These are phyloP conservation scores for Xylota segnis DNA, from an alignment of 2,888 invertebrate genomes.

Conservation along the genomic window DNA sequence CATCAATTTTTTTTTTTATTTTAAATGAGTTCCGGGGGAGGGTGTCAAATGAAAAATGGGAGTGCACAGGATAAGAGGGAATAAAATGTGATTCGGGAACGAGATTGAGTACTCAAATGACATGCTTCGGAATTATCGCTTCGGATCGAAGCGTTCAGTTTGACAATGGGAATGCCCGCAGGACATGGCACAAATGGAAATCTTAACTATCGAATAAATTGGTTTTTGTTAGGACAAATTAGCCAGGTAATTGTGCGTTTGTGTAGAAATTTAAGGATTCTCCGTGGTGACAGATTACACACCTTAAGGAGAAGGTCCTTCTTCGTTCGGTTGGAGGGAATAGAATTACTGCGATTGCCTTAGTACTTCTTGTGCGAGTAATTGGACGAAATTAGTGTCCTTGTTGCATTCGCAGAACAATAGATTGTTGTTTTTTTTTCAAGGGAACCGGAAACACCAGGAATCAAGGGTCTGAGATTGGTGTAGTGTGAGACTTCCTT, in stretches of 20 bases:
- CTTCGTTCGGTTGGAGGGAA: neutral
- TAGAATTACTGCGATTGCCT: neutral
- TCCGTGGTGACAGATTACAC: neutral
- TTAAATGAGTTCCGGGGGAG: slow-evolving; percentile 49
- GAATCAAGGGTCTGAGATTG: no score
- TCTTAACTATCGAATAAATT: slow-evolving; percentile 71
- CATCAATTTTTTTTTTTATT: slow-evolving; percentile 21
- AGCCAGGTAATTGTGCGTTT: slow-evolving; percentile 68
- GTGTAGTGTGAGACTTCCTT: no score
- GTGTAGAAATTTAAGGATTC: slow-evolving; percentile 2
- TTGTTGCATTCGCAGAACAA: neutral
- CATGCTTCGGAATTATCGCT: slow-evolving; percentile 53
- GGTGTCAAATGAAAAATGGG: slow-evolving; percentile 70
- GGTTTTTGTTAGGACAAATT: slow-evolving; percentile 64
- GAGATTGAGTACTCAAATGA: slow-evolving; percentile 63
- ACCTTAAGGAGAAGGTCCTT: neutral
- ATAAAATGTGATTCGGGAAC: slow-evolving; percentile 34
- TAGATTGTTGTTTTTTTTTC: neutral
- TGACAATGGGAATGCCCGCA: slow-evolving; percentile 56
- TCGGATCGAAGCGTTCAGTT: slow-evolving; percentile 50
- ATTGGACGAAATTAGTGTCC: neutral
- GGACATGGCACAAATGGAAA: slow-evolving; percentile 23
- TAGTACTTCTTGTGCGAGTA: neutral
- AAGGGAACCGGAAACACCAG: no score
- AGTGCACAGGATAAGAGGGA: slow-evolving; percentile 44